Base-by-base conservation (phyloP, 2,113 vertebrate genomes). In the Microtus ochrogaster region DNA sequence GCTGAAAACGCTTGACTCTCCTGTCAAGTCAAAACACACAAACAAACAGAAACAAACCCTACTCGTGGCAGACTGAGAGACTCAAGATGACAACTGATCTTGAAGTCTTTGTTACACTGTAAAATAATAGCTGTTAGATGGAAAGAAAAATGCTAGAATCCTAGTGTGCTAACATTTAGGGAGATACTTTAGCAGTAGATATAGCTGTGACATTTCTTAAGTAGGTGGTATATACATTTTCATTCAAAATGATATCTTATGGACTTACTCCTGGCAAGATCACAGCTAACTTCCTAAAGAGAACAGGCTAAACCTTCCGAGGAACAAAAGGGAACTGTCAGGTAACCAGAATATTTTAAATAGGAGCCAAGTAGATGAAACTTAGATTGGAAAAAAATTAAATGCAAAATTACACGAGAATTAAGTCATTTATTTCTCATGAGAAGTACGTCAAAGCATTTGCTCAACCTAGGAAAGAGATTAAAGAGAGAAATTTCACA, bases 221-320 rank as follows among this genome's bases (percentile, higher is more conserved):
- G 5, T 91, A 17, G 52, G 1, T 79, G 5, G 89, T 70, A 49
- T 81, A 30, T 72, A 63, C 82, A 92, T 91, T 92, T 95, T 79
- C 10, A 81, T 28, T 52, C 73, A 21, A 79, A 97, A 93, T 66
- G 28, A 33, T 65, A 86, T 77, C 84, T 90, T 78, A 47, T 55
- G 55, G 47, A 89, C 44, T 92, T 79, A 94, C 74, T 90, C 41
- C 52, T 82, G 91, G 26, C 19, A 92, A 95, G 12, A 39, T 86
- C 36, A 21, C 85, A 26, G 4, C 89, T 73, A 77, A 24, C 77
- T 73, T 92, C 21, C 8, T 95, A 89, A 52, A 26, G n/a, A 91
- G 90, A 90, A 90, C 95, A 77, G 91, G 55, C 44, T 77, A 94
- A 19, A 73, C n/a, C 30, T 93, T 92, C 39, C 47, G 52, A 70